Conservation (phyloP, 1,140 invertebrate species). For the Lucilia sericata region DNA sequence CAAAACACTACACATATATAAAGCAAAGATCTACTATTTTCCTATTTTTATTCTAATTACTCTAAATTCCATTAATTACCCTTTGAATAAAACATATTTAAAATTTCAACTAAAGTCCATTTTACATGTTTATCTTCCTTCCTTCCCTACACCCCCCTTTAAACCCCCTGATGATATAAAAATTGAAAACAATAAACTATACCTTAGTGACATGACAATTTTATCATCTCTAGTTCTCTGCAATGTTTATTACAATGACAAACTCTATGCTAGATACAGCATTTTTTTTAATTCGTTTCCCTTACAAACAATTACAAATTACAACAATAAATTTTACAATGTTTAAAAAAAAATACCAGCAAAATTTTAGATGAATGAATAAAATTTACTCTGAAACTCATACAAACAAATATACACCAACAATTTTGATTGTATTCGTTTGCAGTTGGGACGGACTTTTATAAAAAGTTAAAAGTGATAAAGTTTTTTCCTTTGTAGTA, state of each 20-base stretch:
- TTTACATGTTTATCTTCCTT: too few relatives aligned
- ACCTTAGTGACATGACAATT: constrained; percentile 34
- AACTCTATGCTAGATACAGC: not conserved
- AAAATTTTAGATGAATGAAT: constrained; percentile 36
- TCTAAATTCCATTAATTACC: too few relatives aligned
- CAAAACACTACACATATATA: too few relatives aligned
- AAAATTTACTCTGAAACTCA: constrained; percentile 10
- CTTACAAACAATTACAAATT: constrained; percentile 39
- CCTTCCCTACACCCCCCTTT: too few relatives aligned
- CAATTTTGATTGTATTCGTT: too few relatives aligned
- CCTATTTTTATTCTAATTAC: too few relatives aligned
- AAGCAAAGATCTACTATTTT: too few relatives aligned
- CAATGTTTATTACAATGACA: constrained; percentile 37
- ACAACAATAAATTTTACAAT: constrained; percentile 42
- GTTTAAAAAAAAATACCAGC: not conserved
- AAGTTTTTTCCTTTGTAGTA: not conserved
- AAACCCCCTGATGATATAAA: not conserved
- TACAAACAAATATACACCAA: not conserved
- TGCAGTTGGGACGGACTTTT: too few relatives aligned
- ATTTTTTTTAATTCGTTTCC: not conserved
- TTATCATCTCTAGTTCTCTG: constrained; percentile 34
- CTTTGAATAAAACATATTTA: too few relatives aligned
- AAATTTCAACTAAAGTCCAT: too few relatives aligned
- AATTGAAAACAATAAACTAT: constrained; percentile 41
- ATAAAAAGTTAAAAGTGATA: not conserved